Evolutionary conservation across 2,888 invertebrate genomes (phyloP), one percentile per base, ranked within the genome.

Genomic region (Cerastoderma edule): DNA sequence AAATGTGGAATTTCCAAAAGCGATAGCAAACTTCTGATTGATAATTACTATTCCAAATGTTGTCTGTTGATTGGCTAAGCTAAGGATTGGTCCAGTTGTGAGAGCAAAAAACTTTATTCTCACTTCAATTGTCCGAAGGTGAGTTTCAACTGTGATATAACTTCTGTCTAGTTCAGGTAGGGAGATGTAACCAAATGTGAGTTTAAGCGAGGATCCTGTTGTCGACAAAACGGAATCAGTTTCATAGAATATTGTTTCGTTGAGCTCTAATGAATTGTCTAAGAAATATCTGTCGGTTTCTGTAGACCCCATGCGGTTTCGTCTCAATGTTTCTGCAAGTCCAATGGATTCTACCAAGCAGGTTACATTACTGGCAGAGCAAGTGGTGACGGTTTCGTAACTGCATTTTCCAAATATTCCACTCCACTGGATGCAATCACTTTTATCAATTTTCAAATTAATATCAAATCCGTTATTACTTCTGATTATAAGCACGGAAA

Each of bases 31-130:
- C 19, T 72, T 53, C 22, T 63, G 72, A 65, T 73, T 50, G n/a
- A 67, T 69, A 28, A 76, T 53, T 22, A 76, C 71, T 13, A 80
- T 46, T 39, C 76, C 80, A 46, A 74, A 71, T 10, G 76, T 73
- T 33, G 67, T 67, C 27, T 73, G 39, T 1, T 28, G 22, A 53
- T 76, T 74, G 16, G 69, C 50, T 27, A 72, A 33, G 64, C 76
- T 73, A 1, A 80, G 35, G 8, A 80, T 30, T 16, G 76, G 69
- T 32, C 80, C 73, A 53, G 60, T 68, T 53, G 39, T 27, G n/a
- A 28, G 53, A 13, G 54, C 57, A 8, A 67, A 69, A 50, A 76
- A 33, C 48, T 67, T 76, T 4, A 57, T 28, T 68, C 76, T 73
- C 6, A 76, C 13, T 54, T 80, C 80, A 54, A 80, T 22, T n/a